Evolutionary conservation across 2,888 invertebrate species (phyloP).

Genomic region (Lasius platythorax): DNA sequence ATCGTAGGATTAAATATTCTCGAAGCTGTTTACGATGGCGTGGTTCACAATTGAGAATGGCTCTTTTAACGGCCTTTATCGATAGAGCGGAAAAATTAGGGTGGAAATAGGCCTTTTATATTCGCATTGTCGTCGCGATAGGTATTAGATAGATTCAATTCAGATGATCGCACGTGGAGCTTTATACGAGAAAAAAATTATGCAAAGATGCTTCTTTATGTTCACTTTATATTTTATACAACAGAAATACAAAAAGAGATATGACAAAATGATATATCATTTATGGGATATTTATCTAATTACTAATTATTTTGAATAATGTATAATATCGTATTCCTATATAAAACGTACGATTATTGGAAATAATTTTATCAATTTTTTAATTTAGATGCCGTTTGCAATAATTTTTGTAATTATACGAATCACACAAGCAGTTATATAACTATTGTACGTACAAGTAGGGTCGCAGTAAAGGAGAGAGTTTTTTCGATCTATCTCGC

Average conservation of each 20-base stretch:
- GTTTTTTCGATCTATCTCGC: slow-evolving; percentile 51
- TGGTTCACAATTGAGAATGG: slow-evolving; percentile 70
- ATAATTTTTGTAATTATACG: not conserved
- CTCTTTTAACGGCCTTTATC: slow-evolving; percentile 74
- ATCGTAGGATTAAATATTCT: slow-evolving; percentile 73
- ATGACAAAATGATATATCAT: not conserved
- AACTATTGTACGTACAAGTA: not conserved
- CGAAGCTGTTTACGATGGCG: slow-evolving; percentile 71
- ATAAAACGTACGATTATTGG: not conserved
- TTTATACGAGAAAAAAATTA: not conserved
- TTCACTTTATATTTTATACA: slow-evolving; percentile 4
- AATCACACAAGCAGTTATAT: not conserved
- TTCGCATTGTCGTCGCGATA: slow-evolving; percentile 67
- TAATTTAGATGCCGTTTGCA: not conserved
- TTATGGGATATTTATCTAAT: not conserved
- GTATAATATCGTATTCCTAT: not conserved
- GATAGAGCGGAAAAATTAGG: slow-evolving; percentile 71
- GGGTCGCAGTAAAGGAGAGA: not conserved
- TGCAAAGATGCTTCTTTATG: not conserved
- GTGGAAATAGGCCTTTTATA: slow-evolving; percentile 76
- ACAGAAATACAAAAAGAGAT: not conserved
- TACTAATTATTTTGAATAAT: not conserved
- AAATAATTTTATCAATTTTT: not conserved
- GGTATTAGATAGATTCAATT: slow-evolving; percentile 69
- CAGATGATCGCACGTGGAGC: slow-evolving; percentile 59